Evolutionary conservation across 2,113 vertebrate species (phyloP).

Genomic region (Glaucomys volans): DNA sequence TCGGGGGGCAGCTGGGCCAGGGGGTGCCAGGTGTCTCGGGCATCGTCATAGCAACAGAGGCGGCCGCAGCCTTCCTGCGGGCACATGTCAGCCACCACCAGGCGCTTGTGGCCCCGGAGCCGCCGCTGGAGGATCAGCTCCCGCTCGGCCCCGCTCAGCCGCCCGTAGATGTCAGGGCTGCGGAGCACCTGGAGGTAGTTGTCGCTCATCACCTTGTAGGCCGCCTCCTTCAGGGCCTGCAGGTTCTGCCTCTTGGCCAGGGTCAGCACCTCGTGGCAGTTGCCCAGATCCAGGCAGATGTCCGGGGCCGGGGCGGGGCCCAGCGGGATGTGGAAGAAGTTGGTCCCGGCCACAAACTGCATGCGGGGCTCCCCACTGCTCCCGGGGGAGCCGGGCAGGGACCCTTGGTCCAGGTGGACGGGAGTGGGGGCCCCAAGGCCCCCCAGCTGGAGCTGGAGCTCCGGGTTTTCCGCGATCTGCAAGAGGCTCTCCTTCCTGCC

Average conservation of each 20-base stretch:
- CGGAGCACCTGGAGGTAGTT: slow-evolving; percentile 94
- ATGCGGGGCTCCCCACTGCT: neutral
- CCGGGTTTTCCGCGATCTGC: slow-evolving; percentile 86
- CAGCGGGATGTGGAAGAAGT: slow-evolving; percentile 80
- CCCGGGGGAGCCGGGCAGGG: neutral
- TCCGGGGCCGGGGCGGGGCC: slow-evolving; percentile 77
- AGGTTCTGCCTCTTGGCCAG: slow-evolving; percentile 89
- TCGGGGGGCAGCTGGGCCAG: slow-evolving; percentile 90
- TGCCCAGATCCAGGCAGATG: slow-evolving; percentile 91
- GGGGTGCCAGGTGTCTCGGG: slow-evolving; percentile 89
- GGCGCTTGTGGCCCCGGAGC: slow-evolving; percentile 85
- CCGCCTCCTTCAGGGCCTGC: slow-evolving; percentile 85
- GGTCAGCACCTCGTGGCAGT: slow-evolving; percentile 91
- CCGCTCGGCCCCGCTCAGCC: slow-evolving; percentile 90
- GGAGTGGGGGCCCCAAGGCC: neutral
- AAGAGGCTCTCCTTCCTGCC: slow-evolving; percentile 88
- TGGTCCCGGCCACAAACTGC: slow-evolving; percentile 77
- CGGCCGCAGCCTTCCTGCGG: slow-evolving; percentile 85
- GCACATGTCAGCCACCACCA: slow-evolving; percentile 91
- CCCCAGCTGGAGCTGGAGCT: slow-evolving; percentile 83
- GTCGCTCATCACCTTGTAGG: slow-evolving; percentile 93
- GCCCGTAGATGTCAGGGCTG: slow-evolving; percentile 89
- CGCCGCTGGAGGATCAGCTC: slow-evolving; percentile 90
- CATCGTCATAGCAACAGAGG: slow-evolving; percentile 92
- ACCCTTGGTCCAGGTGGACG: neutral